Percentiles rank a stretch among this genome's conserved stretches.
Evolutionary conservation across 1,140 invertebrate species (phyloP).

Genomic region (Augochlora pura): DNA sequence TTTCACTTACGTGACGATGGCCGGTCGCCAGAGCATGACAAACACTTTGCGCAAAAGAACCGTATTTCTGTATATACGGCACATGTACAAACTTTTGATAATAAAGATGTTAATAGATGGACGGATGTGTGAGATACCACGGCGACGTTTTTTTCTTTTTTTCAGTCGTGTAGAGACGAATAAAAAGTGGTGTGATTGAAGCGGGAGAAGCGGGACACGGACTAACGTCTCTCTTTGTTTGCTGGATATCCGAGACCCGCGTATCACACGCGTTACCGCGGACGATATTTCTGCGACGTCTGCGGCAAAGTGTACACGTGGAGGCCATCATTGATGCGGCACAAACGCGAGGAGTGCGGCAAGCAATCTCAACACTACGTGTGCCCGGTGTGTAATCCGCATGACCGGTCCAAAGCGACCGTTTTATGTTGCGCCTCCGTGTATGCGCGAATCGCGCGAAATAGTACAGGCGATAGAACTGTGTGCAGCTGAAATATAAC

Average conservation of each 20-base stretch:
- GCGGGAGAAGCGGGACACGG: neutral
- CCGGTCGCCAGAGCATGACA: neutral
- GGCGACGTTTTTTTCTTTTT: neutral
- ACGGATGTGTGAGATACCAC: neutral
- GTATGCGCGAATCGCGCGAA: too few species aligned
- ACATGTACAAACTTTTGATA: constrained; percentile 6
- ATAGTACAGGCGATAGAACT: too few species aligned
- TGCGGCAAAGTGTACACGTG: constrained; percentile 72
- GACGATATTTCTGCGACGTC: constrained; percentile 63
- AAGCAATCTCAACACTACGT: constrained; percentile 70
- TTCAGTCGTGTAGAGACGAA: neutral
- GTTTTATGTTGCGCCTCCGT: too few species aligned
- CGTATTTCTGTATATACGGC: constrained; percentile 31
- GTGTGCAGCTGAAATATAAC: too few species aligned
- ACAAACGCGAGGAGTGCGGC: constrained; percentile 78
- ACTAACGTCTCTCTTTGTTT: constrained; percentile 28
- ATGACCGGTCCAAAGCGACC: too few species aligned
- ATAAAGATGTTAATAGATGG: constrained; percentile 18
- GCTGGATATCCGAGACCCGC: constrained; percentile 16
- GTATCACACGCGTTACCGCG: constrained; percentile 59
- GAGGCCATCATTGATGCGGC: constrained; percentile 77
- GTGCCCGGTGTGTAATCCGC: constrained; percentile 55
- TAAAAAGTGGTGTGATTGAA: too few species aligned
- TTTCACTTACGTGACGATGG: too few species aligned
- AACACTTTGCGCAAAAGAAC: neutral